Base-by-base conservation (phyloP, 2,797 vertebrate species). In the Gallirallus australis region DNA sequence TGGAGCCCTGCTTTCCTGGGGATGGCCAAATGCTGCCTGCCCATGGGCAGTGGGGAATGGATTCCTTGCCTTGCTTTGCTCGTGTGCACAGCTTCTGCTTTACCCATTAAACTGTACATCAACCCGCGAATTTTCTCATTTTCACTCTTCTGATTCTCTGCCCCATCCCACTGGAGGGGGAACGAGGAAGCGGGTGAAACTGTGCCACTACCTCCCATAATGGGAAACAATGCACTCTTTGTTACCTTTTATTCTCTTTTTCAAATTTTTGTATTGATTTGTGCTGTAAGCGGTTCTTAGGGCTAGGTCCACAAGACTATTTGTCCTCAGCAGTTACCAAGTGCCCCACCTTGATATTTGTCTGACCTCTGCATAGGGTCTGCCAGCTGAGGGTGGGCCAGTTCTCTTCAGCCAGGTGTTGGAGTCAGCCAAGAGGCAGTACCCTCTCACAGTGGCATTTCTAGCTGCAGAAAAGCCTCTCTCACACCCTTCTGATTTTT, bases 281-380 rank as follows among this genome's bases (percentile, higher is more conserved):
- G 24, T 84, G 30, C 68, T 82, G 20, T 78, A 90, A 54, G 2
- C 15, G 7, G 12, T 61, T 86, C 20, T 37, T n/a, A 54, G 47
- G 24, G 19, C 25, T 45, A 31, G n/a, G 17, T 37, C 45, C 57
- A 40, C 40, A 37, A 48, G 71, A 61, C 7, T 4, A 21, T 19
- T 77, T 91, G 82, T 79, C 3, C 24, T 71, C 59, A 48, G 56
- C 60, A 47, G 14, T 48, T 25, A 20, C 8, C 52, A 52, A 59
- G n/a, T 3, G 2, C 6, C 27, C 18, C 35, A 56, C 28, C 8
- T 69, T 39, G 39, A 9, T 1, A 0, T 78, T 70, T n/a, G 5
- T 50, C 42, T 81, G 40, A 90, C 42, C 30, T 81, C 28, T 18
- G 1, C 31, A 13, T 12, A 7, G 12, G 33, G 9, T 42, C 45